Conservation (phyloP, 2,113 vertebrate genomes). For the Lonchura striata region DNA sequence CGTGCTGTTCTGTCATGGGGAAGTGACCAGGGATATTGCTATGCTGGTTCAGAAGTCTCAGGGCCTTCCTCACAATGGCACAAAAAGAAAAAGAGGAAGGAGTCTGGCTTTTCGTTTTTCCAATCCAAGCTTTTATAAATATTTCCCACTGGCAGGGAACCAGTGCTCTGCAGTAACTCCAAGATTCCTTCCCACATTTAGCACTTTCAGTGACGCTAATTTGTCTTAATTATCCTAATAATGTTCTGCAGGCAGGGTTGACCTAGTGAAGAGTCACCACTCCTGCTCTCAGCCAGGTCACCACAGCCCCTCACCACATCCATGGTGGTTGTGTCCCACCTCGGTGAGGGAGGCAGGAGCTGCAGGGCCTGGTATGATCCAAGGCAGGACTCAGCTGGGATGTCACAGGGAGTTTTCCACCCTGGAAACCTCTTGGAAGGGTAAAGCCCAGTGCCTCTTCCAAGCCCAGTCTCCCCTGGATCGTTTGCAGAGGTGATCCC, state of each 20-base stretch:
- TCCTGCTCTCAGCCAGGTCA: neutral
- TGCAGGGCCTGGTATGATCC: neutral
- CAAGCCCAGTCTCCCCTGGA: neutral
- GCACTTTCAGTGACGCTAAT: neutral
- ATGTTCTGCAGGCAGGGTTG: neutral
- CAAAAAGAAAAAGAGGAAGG: neutral
- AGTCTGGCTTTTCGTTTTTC: neutral
- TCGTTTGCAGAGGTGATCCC: neutral
- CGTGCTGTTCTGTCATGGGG: neutral
- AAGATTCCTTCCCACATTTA: neutral
- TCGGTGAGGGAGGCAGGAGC: neutral
- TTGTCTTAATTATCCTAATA: neutral
- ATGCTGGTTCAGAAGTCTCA: neutral
- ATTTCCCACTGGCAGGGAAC: neutral
- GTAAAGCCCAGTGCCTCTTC: neutral
- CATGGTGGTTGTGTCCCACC: fast-evolving
- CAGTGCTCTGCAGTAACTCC: neutral
- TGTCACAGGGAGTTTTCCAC: neutral
- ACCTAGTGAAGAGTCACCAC: neutral
- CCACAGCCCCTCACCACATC: neutral
- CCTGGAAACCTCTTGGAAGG: neutral
- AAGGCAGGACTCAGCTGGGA: neutral
- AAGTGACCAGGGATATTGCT: neutral
- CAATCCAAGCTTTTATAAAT: neutral
- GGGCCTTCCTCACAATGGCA: neutral